Base-by-base conservation (phyloP, 2,113 vertebrate species). In the Cariama cristata region DNA sequence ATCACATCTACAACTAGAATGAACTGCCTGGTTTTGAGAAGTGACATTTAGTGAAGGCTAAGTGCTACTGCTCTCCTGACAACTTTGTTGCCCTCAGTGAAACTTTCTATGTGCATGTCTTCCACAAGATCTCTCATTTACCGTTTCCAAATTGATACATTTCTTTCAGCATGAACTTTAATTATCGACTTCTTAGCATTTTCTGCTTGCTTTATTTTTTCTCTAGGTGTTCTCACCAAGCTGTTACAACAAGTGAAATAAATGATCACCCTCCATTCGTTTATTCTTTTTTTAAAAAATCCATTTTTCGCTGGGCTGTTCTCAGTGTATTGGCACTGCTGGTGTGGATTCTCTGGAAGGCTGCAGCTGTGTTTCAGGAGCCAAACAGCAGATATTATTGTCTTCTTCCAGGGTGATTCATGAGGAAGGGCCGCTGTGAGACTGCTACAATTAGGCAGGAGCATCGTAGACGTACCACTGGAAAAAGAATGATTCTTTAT, bases 191-290 rank as follows among this genome's bases (percentile, higher is more conserved):
- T 95, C 60, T 96, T 95, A 93, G 81, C 27, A 66, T 93, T 88
- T 95, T 91, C 63, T 55, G 4, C 33, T 58, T 80, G 3, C 14
- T 75, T 72, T 40, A 38, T 76, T 90, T 86, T 93, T 95, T 93
- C 88, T 35, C 23, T 88, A 66, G 45, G 59, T 96, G 60, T 94
- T 94, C 33, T 69, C 67, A 85, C 67, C 53, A 95, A 90, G 55
- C 53, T 92, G 56, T 83, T 93, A 76, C 84, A 96, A 90, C 4
- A 62, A 73, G n/a, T 92, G 84, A 97, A 97, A 95, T 33, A 90
- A 93, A 90, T 87, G 45, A 92, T 72, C 50, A 83, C 14, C 9
- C 7, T 72, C 19, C 52, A 23, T 73, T 55, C 1, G 45, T 35
- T 71, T 50, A 59, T 53, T 55, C 3, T 38, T 64, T 38, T 64